phyloP scores from a whole-genome alignment of 37 sponge, comb jelly and placozoan genomes.

The Halisarca cf. caerulea region DNA sequence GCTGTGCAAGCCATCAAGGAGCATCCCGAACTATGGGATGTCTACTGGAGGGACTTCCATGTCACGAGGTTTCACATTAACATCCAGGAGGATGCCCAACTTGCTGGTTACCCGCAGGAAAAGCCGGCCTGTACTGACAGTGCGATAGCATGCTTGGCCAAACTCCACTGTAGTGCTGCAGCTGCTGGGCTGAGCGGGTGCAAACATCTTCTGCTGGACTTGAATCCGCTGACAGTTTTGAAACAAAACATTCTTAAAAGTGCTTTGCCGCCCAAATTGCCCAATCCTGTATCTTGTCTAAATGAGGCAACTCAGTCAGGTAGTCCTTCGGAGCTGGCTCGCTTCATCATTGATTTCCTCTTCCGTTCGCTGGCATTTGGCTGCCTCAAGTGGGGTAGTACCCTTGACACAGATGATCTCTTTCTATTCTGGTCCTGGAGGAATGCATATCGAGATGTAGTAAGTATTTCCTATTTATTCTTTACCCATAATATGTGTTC shows the following conservation, averaged over 20 bases:
- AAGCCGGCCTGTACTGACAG: too few species aligned
- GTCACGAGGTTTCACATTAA: conserved; percentile 49
- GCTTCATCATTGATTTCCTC: conserved; percentile 46
- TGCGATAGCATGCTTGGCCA: too few species aligned
- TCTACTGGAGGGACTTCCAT: conserved; percentile 68
- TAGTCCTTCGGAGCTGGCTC: conserved; percentile 35
- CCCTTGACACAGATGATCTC: not conserved
- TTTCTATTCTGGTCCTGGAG: conserved; percentile 51
- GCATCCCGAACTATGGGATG: conserved; percentile 38
- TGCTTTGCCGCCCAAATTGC: conserved; percentile 6
- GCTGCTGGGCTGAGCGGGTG: conserved; percentile 63
- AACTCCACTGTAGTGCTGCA: conserved; percentile 56
- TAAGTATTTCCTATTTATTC: conserved; percentile 2
- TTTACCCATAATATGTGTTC: too few species aligned
- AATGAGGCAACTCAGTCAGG: not conserved
- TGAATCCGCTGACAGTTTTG: conserved; percentile 45
- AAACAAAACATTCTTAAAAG: not conserved
- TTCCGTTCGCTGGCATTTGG: conserved; percentile 56
- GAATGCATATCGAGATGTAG: conserved; percentile 57
- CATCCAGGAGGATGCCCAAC: conserved; percentile 8
- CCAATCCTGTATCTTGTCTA: not conserved
- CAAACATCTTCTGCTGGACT: conserved; percentile 44
- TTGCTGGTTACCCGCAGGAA: conserved; percentile 12
- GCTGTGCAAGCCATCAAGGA: conserved; percentile 37
- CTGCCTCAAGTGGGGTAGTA: not conserved